phyloP scores from a whole-genome alignment of 1,140 invertebrate genomes.

The Macrobrachium nipponense region DNA sequence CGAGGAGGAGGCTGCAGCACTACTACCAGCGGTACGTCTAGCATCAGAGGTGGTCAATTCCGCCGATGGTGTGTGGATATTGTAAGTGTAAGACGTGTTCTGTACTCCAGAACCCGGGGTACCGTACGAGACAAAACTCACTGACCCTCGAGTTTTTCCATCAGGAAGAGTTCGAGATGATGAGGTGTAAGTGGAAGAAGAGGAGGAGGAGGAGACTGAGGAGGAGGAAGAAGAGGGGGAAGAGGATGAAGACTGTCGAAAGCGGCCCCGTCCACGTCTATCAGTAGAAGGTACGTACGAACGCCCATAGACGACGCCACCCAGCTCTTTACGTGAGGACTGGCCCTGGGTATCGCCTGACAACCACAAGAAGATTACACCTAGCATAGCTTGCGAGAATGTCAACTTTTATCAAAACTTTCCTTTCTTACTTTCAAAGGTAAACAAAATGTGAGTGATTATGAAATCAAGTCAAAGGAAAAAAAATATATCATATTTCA shows the following conservation, averaged over 20 bases:
- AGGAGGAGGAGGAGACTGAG: neutral
- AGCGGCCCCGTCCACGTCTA: slow-evolving; percentile 17
- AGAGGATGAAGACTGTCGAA: neutral
- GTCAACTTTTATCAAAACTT: too few species aligned
- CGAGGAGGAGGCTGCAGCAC: slow-evolving; percentile 4
- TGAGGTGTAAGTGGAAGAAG: slow-evolving; percentile 27
- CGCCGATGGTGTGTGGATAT: neutral
- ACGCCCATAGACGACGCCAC: slow-evolving; percentile 37
- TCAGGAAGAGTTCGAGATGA: slow-evolving; percentile 25
- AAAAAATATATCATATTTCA: too few species aligned
- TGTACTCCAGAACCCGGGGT: slow-evolving; percentile 38
- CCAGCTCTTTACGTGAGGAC: neutral
- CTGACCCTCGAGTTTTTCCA: slow-evolving; percentile 27
- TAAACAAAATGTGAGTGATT: too few species aligned
- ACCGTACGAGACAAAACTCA: slow-evolving; percentile 18
- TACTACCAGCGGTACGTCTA: neutral
- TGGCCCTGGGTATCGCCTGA: slow-evolving; percentile 9
- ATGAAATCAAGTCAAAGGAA: too few species aligned
- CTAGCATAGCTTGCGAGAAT: too few species aligned
- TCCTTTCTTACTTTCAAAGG: too few species aligned
- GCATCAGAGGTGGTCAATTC: neutral
- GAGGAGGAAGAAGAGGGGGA: slow-evolving; percentile 2
- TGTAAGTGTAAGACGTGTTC: slow-evolving; percentile 44
- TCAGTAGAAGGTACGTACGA: slow-evolving; percentile 49
- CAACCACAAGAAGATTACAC: slow-evolving; percentile 20